Base-by-base conservation (phyloP, 2,888 invertebrate genomes). In the Chalcosyrphus nemorum region DNA sequence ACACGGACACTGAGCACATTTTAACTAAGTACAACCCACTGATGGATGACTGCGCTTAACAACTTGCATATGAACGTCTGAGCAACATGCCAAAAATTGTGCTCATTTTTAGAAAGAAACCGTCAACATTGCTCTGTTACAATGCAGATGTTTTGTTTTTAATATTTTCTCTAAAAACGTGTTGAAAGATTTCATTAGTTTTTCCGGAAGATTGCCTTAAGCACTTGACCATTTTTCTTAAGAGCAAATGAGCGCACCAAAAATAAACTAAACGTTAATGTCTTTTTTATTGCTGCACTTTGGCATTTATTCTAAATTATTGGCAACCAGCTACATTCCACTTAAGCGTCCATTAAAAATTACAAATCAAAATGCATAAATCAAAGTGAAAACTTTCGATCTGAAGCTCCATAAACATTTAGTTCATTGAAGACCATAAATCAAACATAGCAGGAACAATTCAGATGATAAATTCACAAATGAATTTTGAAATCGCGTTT, bases 211-310 rank as follows among this genome's bases (percentile, higher is more conserved):
- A 1, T 6, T 35, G 11, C n/a, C 9, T 1, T 35, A 2, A 35
- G 11, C n/a, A 4, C n/a, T 35, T n/a, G 11, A 35, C 35, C 9
- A 35, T 7, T n/a, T 1, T 41, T 41, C 41, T 13, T 41, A 13
- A 45, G 21, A 45, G 0, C 47, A 19, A 47, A 47, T 21, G 13
- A n/a, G n/a, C 38, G 11, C 21, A 21, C 13, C 29, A 54, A 13
- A 54, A 54, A 68, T 68, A 68, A 54, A 41, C 17, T 35, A 35
- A n/a, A 41, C 21, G 38, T 61, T 61, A 43, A 59, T 50, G 29
- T 9, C 21, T 50, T 19, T 38, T 65, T 32, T 68, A 54, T 63
- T 45, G 54, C 32, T 19, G 43, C 56, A 54, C 65, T 32, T 38
- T 66, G 21, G 15, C 24, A 43, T 11, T 11, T 2, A 15, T 17